phyloP scores from a whole-genome alignment of 2,888 invertebrate genomes.

The Pimpla rufipes region DNA sequence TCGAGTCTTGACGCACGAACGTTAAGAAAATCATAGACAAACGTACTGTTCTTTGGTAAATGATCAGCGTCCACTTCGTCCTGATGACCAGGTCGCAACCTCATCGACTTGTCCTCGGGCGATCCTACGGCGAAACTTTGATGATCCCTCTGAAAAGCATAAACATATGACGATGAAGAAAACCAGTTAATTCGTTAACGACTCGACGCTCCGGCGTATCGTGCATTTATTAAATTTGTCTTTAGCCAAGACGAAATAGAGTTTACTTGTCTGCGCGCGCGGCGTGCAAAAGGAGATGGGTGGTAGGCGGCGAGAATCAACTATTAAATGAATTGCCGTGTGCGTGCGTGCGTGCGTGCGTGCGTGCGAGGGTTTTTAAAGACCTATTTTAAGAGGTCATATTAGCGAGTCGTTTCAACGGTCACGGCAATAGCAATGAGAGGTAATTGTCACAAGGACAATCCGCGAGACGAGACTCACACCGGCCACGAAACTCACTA shows the following conservation, averaged over 20 bases:
- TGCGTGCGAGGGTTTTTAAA: slow-evolving; percentile 9
- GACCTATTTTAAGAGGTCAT: neutral
- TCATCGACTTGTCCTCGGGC: slow-evolving; percentile 59
- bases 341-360: neutral
- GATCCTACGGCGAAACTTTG: slow-evolving; percentile 63
- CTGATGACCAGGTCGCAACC: slow-evolving; percentile 62
- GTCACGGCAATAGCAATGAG: slow-evolving; percentile 72
- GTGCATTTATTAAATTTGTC: too few species aligned
- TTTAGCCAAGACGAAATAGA: too few species aligned
- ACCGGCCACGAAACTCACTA: neutral
- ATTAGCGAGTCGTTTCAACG: slow-evolving; percentile 77
- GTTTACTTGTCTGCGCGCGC: slow-evolving; percentile 4
- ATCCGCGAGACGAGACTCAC: slow-evolving; percentile 59
- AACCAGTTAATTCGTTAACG: neutral
- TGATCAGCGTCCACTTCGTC: slow-evolving; percentile 64
- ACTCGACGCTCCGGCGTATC: too few species aligned
- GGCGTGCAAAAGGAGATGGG: slow-evolving; percentile 13
- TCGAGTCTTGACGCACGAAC: too few species aligned
- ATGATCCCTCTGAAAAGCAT: slow-evolving; percentile 73
- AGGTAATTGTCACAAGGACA: slow-evolving; percentile 64
- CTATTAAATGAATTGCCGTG: slow-evolving; percentile 30
- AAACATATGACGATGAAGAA: slow-evolving; percentile 40
- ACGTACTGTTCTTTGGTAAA: slow-evolving; percentile 78
- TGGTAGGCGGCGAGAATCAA: slow-evolving; percentile 1
- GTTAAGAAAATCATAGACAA: neutral